A percentile compares a stretch with the other conserved stretches of the same genome.
Conservation (phyloP, 2,888 invertebrate genomes). For the Zygothrica quintamaculata region DNA sequence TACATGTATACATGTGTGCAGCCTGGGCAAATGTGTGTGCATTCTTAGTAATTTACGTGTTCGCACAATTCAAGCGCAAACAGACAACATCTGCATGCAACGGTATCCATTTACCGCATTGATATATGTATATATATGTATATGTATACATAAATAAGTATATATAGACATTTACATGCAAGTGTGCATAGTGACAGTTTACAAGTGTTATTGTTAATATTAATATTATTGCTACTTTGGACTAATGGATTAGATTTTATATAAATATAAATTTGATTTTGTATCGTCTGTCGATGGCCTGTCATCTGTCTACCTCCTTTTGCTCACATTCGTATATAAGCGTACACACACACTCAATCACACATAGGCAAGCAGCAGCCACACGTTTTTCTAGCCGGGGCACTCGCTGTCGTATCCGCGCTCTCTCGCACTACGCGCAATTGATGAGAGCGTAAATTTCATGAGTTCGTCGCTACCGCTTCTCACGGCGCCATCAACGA, state of each 20-base stretch:
- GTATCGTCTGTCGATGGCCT: slow-evolving; percentile 55
- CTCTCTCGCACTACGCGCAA: slow-evolving; percentile 66
- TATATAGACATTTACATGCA: slow-evolving; percentile 25
- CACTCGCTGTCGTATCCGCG: slow-evolving; percentile 54
- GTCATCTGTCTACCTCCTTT: slow-evolving; percentile 73
- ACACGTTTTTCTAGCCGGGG: slow-evolving; percentile 78
- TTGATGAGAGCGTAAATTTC: slow-evolving; percentile 77
- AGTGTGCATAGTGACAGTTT: slow-evolving; percentile 34
- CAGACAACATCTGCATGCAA: slow-evolving; percentile 53
- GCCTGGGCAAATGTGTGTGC: slow-evolving; percentile 14
- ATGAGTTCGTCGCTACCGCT: slow-evolving; percentile 59
- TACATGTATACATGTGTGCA: slow-evolving; percentile 19
- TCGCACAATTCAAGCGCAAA: slow-evolving; percentile 15
- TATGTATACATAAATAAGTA: slow-evolving; percentile 6
- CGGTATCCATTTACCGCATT: slow-evolving; percentile 48
- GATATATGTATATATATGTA: slow-evolving; percentile 7
- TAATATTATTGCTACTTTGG: slow-evolving; percentile 12
- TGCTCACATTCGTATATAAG: slow-evolving; percentile 43
- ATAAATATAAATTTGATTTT: slow-evolving; percentile 66
- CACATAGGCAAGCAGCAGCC: slow-evolving; percentile 26
- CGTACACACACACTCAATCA: slow-evolving; percentile 2
- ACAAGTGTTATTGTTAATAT: slow-evolving; percentile 24
- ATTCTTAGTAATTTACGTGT: slow-evolving; percentile 45
- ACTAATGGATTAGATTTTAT: slow-evolving; percentile 46
- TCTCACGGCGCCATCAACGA: slow-evolving; percentile 46